Evolutionary conservation across 2,888 invertebrate genomes (phyloP).

Genomic region (Cephus pygmeus): DNA sequence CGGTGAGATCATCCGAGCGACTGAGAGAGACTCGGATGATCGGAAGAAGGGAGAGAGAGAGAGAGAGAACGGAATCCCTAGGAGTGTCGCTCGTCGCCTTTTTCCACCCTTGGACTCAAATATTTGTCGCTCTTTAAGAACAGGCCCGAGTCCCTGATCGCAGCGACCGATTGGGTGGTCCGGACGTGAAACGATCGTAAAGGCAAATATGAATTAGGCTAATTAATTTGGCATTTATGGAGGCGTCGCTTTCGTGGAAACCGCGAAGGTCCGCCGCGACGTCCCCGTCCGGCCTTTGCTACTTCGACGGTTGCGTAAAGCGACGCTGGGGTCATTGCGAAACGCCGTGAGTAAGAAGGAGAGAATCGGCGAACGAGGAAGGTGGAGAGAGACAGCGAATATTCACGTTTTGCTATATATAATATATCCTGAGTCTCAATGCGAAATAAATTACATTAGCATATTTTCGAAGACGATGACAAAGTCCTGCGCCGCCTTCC

Average conservation of each 20-base stretch:
- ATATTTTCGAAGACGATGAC: constrained; percentile 47
- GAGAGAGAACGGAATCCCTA: not conserved
- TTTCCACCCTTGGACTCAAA: not conserved
- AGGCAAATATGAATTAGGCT: constrained; percentile 40
- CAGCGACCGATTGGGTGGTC: not conserved
- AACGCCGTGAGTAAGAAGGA: not conserved
- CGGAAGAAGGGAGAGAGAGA: not conserved
- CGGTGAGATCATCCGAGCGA: not conserved
- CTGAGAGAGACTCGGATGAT: not conserved
- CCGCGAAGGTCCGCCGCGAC: constrained; percentile 1
- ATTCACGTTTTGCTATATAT: not conserved
- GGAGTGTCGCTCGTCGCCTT: not conserved
- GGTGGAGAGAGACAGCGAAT: not conserved
- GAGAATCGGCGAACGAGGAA: not conserved
- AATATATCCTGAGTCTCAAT: constrained; percentile 10
- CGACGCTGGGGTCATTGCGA: not conserved
- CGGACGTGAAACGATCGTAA: constrained; percentile 28
- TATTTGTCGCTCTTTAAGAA: constrained; percentile 3
- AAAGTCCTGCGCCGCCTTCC: constrained; percentile 52
- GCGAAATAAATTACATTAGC: constrained; percentile 58
- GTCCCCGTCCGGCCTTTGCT: not conserved
- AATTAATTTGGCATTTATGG: constrained; percentile 57
- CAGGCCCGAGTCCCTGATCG: not conserved
- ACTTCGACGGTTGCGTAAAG: not conserved
- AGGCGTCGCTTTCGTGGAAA: constrained; percentile 20